These are phyloP conservation scores for Anarrhichthys ocellatus DNA, from an alignment of 2,113 vertebrate genomes.

Conservation along the genomic window DNA sequence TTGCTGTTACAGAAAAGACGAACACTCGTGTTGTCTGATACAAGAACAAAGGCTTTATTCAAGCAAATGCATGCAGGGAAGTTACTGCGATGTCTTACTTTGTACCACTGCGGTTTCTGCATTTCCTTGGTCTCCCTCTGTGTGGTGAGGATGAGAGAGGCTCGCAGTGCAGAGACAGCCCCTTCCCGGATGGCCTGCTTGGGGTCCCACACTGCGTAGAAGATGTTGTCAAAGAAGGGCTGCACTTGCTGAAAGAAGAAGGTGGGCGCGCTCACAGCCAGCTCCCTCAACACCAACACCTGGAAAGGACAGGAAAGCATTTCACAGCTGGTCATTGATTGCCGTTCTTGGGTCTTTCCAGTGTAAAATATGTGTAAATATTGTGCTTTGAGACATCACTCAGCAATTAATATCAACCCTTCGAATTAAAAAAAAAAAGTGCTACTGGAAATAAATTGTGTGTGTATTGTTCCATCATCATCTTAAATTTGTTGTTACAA, in stretches of 20 bases:
- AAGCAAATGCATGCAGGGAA: neutral
- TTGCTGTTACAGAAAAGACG: conserved; percentile 83
- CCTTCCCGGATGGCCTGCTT: conserved; percentile 98
- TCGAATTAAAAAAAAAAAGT: neutral
- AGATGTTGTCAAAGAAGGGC: conserved; percentile 98
- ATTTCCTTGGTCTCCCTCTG: conserved; percentile 98
- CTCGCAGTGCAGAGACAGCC: conserved; percentile 95
- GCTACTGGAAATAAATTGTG: neutral
- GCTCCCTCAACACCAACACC: conserved; percentile 95
- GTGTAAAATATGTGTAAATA: neutral
- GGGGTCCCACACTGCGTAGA: conserved; percentile 97
- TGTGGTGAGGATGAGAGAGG: conserved; percentile 96
- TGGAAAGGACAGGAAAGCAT: conserved; percentile 58
- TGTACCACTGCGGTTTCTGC: conserved; percentile 99
- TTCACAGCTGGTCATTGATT: neutral
- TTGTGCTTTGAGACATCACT: neutral
- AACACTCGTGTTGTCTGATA: neutral
- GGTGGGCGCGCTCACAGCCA: conserved; percentile 96
- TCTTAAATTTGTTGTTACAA: neutral
- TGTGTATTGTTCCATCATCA: neutral
- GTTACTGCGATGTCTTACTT: conserved; percentile 81
- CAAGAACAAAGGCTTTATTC: neutral
- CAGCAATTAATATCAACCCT: neutral
- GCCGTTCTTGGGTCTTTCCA: neutral
- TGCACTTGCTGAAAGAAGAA: conserved; percentile 99